These are phyloP conservation scores for Nemurella pictetii DNA, from an alignment of 2,888 invertebrate genomes.

Conservation along the genomic window DNA sequence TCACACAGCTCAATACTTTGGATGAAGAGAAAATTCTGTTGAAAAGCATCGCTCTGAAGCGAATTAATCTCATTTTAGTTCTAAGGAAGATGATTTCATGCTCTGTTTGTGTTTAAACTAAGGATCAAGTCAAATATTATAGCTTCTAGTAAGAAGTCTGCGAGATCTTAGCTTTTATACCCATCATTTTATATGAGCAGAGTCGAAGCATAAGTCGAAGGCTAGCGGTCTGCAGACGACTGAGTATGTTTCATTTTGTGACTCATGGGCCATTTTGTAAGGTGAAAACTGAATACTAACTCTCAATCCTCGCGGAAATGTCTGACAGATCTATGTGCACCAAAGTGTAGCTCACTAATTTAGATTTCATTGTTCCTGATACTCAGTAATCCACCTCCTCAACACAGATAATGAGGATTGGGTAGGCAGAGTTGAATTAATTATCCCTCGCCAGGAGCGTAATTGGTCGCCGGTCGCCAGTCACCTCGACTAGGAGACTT, in stretches of 20 bases:
- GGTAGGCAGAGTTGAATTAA: neutral
- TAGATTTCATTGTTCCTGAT: too few species aligned
- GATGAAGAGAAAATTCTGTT: neutral
- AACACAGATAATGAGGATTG: neutral
- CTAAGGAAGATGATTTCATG: neutral
- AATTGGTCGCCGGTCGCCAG: neutral
- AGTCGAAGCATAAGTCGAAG: too few species aligned
- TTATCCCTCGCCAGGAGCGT: neutral
- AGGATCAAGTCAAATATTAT: neutral
- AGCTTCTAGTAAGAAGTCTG: neutral
- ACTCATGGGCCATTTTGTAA: too few species aligned
- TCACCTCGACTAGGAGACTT: neutral
- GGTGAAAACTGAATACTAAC: too few species aligned
- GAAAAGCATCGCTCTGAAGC: neutral
- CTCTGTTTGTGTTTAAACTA: neutral
- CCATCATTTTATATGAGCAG: too few species aligned
- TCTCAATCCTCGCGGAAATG: too few species aligned
- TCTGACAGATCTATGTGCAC: too few species aligned
- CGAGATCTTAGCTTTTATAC: neutral
- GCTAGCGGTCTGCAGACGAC: too few species aligned
- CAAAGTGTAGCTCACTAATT: too few species aligned
- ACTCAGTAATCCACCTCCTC: neutral
- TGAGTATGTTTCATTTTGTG: too few species aligned
- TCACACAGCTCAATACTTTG: conserved; percentile 18
- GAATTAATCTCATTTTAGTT: neutral